Evolutionary conservation across 2,888 invertebrate species (phyloP).

Genomic region (Phytoseiulus persimilis): DNA sequence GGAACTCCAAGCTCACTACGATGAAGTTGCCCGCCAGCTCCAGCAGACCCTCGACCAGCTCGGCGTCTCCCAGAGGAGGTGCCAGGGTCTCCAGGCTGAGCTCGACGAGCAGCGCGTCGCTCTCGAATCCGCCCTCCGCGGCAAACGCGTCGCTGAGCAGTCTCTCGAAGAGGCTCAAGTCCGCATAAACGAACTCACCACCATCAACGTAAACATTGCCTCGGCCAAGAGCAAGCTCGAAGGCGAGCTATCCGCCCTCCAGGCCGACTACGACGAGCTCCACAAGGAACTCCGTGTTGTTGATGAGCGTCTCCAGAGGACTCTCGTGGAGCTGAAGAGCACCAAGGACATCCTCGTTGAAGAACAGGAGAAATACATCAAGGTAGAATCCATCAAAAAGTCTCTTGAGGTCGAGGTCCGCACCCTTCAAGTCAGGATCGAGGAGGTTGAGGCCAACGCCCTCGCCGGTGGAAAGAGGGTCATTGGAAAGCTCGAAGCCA

Average conservation of each 20-base stretch:
- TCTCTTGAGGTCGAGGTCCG: slow-evolving; percentile 93
- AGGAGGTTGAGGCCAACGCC: slow-evolving; percentile 93
- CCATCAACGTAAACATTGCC: slow-evolving; percentile 87
- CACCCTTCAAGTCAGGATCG: slow-evolving; percentile 81
- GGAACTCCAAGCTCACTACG: slow-evolving; percentile 91
- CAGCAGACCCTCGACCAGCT: slow-evolving; percentile 89
- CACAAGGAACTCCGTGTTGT: slow-evolving; percentile 78
- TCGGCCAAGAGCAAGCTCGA: slow-evolving; percentile 90
- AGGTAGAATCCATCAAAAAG: slow-evolving; percentile 95
- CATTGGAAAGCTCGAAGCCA: slow-evolving; percentile 91
- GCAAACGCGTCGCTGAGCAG: slow-evolving; percentile 79
- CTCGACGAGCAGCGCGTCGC: slow-evolving; percentile 89
- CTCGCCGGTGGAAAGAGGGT: slow-evolving; percentile 92
- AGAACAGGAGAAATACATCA: slow-evolving; percentile 90
- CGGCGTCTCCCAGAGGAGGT: slow-evolving; percentile 77
- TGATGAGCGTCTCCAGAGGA: slow-evolving; percentile 90
- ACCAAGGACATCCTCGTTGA: slow-evolving; percentile 86
- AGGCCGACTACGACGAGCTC: slow-evolving; percentile 94
- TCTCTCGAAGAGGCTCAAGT: slow-evolving; percentile 80
- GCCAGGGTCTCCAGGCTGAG: slow-evolving; percentile 80
- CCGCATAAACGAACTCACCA: slow-evolving; percentile 86
- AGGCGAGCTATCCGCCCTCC: slow-evolving; percentile 79
- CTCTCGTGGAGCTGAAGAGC: slow-evolving; percentile 82
- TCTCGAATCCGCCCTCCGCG: slow-evolving; percentile 80
- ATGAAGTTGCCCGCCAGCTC: slow-evolving; percentile 89